Base-by-base conservation (phyloP, 1,140 invertebrate genomes). In the Gyrodactylus salaris region DNA sequence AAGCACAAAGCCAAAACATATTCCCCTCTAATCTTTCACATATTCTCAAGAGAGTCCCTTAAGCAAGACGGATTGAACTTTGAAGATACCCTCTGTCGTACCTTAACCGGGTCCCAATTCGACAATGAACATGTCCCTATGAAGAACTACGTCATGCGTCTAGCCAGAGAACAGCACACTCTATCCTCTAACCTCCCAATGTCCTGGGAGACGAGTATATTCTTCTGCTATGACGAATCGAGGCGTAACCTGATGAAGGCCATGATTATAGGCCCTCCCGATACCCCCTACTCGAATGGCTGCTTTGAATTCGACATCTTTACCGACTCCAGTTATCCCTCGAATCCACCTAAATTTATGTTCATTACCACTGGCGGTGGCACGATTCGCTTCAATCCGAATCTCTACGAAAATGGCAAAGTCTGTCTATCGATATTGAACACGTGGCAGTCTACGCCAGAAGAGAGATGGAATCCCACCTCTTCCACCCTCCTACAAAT, bases 401-500 rank as follows among this genome's bases (percentile, higher is more conserved):
- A 96, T 85, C 83, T 96, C 24, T 95, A 95, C 81, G 90, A 91
- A 82, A 90, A 94, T 82, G 91, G 91, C 71, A 93, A 93, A 84
- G 91, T 95, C 72, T 94, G 91, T 80, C 85, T 95, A 76, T 92
- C 89, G 76, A 88, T 95, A 74, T 82, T 95, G 24, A 94, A 94
- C 79, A 96, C 92, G 0, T 96, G 92, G 92, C 91, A 96, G 81
- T 92, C 91, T 1, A 83, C 91, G 74, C 91, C 91, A n/a, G 92
- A 95, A 81, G 92, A 96, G 79, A 92, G 94, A 82, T 96, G 92
- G 92, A 95, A 93, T 81, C 87, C 91, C 68, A 88, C 91, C 78
- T 93, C 90, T 0, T 94, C 90, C 69, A 94, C 89, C 81, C 92
- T 95, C 78, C 83, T 96, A 72, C 76, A 88, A 87, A 89, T 96